phyloP scores from a whole-genome alignment of 1,140 invertebrate species.

The Nasonia vitripennis region DNA sequence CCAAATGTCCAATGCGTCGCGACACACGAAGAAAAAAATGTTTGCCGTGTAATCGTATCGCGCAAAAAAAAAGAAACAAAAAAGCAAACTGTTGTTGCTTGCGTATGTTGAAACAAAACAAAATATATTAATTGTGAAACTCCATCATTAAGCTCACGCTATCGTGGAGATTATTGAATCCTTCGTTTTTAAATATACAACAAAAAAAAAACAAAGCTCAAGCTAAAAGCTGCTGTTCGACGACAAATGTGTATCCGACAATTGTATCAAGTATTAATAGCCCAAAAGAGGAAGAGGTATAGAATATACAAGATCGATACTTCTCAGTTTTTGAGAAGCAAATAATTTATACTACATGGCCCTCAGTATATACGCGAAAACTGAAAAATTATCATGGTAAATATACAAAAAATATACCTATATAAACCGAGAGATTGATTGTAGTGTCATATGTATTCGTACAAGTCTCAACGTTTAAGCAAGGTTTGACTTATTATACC shows the following conservation, averaged over 20 bases:
- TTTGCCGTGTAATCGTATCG: background rate
- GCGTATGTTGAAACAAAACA: background rate
- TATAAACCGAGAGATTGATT: conserved; percentile 18
- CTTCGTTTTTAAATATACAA: background rate
- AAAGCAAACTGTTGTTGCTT: background rate
- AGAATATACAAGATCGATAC: background rate
- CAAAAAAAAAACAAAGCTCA: background rate
- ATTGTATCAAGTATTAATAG: conserved; percentile 16
- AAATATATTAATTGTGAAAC: background rate
- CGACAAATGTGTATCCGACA: background rate
- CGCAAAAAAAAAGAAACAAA: background rate
- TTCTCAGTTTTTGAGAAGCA: background rate
- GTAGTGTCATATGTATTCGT: conserved; percentile 9
- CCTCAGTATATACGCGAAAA: background rate
- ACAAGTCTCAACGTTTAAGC: conserved; percentile 16
- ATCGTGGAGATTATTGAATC: background rate
- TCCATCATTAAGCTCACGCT: background rate
- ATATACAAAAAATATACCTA: background rate
- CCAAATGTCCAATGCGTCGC: background rate
- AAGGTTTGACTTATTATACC: conserved; percentile 1
- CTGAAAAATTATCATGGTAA: background rate
- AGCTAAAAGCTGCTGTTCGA: background rate
- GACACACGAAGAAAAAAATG: background rate
- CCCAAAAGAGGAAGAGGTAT: background rate
- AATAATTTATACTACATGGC: background rate